phyloP scores from a whole-genome alignment of 2,113 vertebrate species.

The Carassius auratus region DNA sequence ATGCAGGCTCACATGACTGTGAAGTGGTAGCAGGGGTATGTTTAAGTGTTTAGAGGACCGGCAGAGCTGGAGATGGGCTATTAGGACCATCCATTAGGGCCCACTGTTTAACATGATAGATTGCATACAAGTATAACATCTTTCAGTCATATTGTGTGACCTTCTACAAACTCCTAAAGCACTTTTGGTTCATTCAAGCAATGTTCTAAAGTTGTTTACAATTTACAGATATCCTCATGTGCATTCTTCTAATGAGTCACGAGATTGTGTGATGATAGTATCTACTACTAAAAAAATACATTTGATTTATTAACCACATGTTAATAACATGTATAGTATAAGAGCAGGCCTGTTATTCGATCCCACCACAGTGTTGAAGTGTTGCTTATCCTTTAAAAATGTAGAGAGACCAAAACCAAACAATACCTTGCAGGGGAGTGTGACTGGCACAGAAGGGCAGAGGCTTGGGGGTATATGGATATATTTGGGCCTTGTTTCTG shows the following conservation, averaged over 20 bases:
- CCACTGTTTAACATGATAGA: conserved; percentile 35
- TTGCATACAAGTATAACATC: neutral
- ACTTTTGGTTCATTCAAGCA: neutral
- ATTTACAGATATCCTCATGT: neutral
- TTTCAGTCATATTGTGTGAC: neutral
- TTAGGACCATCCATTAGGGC: conserved; percentile 37
- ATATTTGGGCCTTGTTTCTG: conserved; percentile 23
- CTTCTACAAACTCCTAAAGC: too few species aligned
- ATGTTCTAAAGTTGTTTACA: conserved; percentile 15
- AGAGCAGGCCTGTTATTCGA: too few species aligned
- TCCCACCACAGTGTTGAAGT: too few species aligned
- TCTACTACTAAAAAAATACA: neutral
- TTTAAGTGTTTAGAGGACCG: conserved; percentile 39
- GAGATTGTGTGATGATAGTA: neutral
- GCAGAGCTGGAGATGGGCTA: conserved; percentile 21
- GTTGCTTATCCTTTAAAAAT: too few species aligned
- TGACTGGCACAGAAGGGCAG: neutral
- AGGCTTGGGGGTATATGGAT: neutral
- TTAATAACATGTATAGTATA: neutral
- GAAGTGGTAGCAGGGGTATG: conserved; percentile 11
- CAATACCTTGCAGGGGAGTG: too few species aligned
- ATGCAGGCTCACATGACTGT: conserved; percentile 5
- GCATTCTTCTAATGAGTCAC: neutral
- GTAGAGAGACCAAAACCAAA: too few species aligned
- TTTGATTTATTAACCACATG: neutral